phyloP scores from a whole-genome alignment of 2,888 invertebrate species.

The Agelastica alni region DNA sequence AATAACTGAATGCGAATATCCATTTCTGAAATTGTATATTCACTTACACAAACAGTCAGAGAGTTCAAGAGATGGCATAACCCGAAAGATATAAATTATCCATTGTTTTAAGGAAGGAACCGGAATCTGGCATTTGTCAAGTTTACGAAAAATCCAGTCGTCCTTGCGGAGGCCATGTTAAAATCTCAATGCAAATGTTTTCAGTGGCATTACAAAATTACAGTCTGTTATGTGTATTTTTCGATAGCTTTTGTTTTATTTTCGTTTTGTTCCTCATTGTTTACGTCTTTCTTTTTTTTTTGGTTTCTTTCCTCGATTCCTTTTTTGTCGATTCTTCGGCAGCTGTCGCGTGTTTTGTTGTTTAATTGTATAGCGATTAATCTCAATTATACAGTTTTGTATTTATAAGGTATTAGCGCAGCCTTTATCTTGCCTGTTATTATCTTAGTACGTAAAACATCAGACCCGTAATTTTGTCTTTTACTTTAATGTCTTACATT shows the following conservation, averaged over 20 bases:
- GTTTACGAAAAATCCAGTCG: slow-evolving; percentile 45
- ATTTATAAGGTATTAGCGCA: too few relatives aligned
- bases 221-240: slow-evolving; percentile 11
- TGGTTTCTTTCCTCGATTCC: background rate
- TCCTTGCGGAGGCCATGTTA: slow-evolving; percentile 44
- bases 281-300: background rate
- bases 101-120: slow-evolving; percentile 39
- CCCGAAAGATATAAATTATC: slow-evolving; percentile 39
- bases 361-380: background rate
- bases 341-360: background rate
- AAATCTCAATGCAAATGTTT: slow-evolving; percentile 37
- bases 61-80: slow-evolving; percentile 3
- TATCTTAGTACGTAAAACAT: too few relatives aligned
- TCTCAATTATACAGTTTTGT: too few relatives aligned
- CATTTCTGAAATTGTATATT: too few relatives aligned
- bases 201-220: slow-evolving; percentile 29
- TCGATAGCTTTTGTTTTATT: slow-evolving; percentile 6
- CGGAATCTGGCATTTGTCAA: slow-evolving; percentile 42
- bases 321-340: background rate
- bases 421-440: too few relatives aligned
- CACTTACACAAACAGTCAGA: background rate
- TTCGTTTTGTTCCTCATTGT: slow-evolving; percentile 6
- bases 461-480: too few relatives aligned
- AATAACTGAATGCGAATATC: too few relatives aligned
- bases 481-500: too few relatives aligned